Evolutionary conservation across 2,888 invertebrate species (phyloP).

Genomic region (Perizoma affinitatum): DNA sequence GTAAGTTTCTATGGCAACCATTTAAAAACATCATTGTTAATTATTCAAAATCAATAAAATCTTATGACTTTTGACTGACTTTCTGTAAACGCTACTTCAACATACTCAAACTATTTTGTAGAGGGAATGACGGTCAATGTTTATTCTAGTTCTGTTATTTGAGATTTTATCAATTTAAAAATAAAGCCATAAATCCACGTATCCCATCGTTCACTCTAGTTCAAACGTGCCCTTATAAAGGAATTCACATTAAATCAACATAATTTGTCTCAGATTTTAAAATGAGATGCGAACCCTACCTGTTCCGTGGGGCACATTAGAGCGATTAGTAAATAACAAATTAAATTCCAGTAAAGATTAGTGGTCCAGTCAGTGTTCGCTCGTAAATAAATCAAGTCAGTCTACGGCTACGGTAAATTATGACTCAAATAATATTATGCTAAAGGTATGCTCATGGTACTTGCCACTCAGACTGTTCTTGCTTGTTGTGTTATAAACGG

Average conservation of each 20-base stretch:
- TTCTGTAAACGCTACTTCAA: too few species aligned
- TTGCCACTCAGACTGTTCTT: slow-evolving; percentile 35
- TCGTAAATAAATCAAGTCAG: slow-evolving; percentile 80
- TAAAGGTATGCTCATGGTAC: slow-evolving; percentile 54
- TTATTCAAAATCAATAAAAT: too few species aligned
- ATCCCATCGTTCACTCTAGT: slow-evolving; percentile 20
- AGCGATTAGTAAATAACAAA: slow-evolving; percentile 77
- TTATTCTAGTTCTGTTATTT: too few species aligned
- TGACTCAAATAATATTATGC: slow-evolving; percentile 80
- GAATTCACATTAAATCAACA: slow-evolving; percentile 42
- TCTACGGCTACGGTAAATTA: slow-evolving; percentile 67
- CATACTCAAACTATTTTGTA: too few species aligned
- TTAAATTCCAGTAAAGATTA: slow-evolving; percentile 80
- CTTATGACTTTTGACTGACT: too few species aligned
- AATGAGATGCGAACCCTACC: slow-evolving; percentile 57
- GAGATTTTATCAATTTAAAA: slow-evolving; percentile 1
- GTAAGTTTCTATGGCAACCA: too few species aligned
- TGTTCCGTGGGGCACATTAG: slow-evolving; percentile 50
- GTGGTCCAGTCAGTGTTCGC: slow-evolving; percentile 67
- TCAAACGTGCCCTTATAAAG: slow-evolving; percentile 29
- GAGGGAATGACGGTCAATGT: too few species aligned
- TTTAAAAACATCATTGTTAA: too few species aligned
- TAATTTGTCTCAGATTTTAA: slow-evolving; percentile 47
- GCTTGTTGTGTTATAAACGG: slow-evolving; percentile 36
- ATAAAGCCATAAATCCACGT: slow-evolving; percentile 16